phyloP scores from a whole-genome alignment of 2,113 vertebrate species.

The Prinia subflava region DNA sequence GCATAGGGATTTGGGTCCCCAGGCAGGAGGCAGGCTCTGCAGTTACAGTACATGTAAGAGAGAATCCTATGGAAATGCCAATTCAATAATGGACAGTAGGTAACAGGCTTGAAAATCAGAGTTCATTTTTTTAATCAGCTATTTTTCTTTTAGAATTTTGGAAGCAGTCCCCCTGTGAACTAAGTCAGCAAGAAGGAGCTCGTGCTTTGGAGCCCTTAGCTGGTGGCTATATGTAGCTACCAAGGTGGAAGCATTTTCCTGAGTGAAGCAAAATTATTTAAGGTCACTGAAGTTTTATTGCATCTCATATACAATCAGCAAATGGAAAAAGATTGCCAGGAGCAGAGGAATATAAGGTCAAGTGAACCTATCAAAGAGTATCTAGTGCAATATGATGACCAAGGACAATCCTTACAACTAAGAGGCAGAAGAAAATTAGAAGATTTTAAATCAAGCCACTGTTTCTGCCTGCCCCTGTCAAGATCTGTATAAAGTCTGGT shows the following conservation, averaged over 20 bases:
- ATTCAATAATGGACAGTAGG: not conserved
- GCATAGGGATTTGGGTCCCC: not conserved
- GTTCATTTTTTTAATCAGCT: not conserved
- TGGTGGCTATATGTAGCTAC: not conserved
- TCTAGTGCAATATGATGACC: no score
- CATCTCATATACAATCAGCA: not conserved
- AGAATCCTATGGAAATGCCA: not conserved
- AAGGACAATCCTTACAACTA: not conserved
- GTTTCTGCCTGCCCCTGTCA: not conserved
- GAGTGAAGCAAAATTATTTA: not conserved
- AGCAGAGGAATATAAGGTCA: not conserved
- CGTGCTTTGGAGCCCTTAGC: not conserved
- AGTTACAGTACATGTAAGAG: not conserved
- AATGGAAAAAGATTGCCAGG: not conserved
- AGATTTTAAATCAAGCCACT: not conserved
- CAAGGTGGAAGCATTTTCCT: not conserved
- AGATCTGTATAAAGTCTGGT: not conserved
- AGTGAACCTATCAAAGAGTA: not conserved
- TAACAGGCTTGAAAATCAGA: not conserved
- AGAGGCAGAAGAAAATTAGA: not conserved
- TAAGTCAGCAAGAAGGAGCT: not conserved
- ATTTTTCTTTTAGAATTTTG: not conserved
- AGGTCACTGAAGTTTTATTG: not conserved
- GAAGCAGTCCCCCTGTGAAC: not conserved
- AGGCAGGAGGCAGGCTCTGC: not conserved